A percentile compares a stretch with the other conserved stretches of the same genome.
phyloP scores from a whole-genome alignment of 2,797 vertebrate genomes.

The Tinamus major region DNA sequence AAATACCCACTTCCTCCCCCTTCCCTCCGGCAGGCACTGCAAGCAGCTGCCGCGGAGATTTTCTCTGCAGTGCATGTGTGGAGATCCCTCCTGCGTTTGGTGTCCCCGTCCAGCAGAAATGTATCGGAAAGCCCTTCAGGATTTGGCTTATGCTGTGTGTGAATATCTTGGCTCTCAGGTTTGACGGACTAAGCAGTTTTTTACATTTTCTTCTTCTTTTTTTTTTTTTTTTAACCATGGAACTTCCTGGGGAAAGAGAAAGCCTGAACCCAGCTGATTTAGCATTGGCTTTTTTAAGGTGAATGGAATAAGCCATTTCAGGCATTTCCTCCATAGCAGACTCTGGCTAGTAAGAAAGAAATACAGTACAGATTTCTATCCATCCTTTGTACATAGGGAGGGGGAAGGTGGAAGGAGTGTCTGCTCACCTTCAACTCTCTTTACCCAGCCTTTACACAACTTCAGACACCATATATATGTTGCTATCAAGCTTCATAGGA shows the following conservation, averaged over 20 bases:
- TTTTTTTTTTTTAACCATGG: conserved; percentile 11
- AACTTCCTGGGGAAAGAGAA: background rate
- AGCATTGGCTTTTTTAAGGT: background rate
- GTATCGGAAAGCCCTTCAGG: conserved; percentile 9
- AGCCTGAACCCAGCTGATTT: background rate
- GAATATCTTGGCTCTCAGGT: conserved; percentile 49
- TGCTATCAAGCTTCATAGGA: background rate
- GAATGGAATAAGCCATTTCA: background rate
- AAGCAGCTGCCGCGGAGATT: conserved; percentile 52
- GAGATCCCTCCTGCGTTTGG: conserved; percentile 47
- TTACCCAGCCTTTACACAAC: background rate
- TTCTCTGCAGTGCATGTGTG: conserved; percentile 49
- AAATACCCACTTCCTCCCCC: conserved; percentile 13
- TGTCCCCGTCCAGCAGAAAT: background rate
- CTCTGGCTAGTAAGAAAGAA: background rate
- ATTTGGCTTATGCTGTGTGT: conserved; percentile 3
- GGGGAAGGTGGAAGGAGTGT: background rate
- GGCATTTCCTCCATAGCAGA: background rate
- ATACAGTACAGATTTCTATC: background rate
- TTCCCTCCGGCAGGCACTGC: background rate
- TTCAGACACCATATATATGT: background rate
- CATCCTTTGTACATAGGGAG: background rate
- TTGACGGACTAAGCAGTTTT: conserved; percentile 23
- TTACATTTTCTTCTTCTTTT: conserved; percentile 21
- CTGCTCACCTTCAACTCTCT: background rate